Evolutionary conservation across 2,888 invertebrate species (phyloP).

Genomic region (Cantharis flavilabris): DNA sequence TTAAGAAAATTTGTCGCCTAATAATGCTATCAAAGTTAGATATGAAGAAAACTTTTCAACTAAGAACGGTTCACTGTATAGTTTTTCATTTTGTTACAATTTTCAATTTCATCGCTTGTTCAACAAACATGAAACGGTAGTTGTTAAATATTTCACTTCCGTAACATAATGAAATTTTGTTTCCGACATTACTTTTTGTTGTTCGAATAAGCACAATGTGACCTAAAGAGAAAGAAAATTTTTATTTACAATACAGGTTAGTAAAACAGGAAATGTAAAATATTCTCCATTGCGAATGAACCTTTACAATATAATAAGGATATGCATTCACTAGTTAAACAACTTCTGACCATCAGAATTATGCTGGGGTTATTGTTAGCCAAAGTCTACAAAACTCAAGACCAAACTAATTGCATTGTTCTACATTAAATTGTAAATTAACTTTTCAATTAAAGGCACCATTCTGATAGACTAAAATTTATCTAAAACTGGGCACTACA

Average conservation of each 20-base stretch:
- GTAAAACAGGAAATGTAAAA: neutral
- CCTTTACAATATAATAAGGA: neutral
- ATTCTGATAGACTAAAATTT: neutral
- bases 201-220: neutral
- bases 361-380: neutral
- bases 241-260: too few species aligned
- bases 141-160: neutral
- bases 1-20: constrained; percentile 3
- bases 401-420: neutral
- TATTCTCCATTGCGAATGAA: neutral
- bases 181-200: neutral
- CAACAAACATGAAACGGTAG: neutral
- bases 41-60: neutral
- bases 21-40: constrained; percentile 1
- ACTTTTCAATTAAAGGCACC: neutral
- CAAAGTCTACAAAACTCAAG: neutral
- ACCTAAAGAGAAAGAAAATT: neutral
- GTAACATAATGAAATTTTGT: neutral
- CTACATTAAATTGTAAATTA: neutral
- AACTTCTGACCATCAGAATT: neutral
- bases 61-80: neutral
- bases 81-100: neutral
- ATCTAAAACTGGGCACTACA: neutral
- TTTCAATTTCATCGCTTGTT: neutral
- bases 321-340: neutral